phyloP scores from a whole-genome alignment of 2,797 vertebrate genomes.

The Nasua narica region DNA sequence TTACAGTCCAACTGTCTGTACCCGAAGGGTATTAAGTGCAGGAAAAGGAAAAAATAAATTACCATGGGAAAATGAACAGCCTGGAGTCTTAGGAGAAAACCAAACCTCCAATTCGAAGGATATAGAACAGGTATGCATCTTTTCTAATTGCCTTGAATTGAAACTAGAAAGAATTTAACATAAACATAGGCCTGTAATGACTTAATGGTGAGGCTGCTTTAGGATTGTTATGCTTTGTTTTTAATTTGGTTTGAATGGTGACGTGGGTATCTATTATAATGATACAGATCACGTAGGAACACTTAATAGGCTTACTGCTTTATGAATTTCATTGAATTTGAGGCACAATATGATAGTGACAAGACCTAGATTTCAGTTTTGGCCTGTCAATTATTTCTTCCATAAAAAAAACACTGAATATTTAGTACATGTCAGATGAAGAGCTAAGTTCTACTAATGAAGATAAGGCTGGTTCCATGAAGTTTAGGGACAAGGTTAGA shows the following conservation, averaged over 20 bases:
- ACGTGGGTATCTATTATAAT: not conserved
- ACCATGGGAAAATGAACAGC: slow-evolving; percentile 90
- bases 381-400: not conserved
- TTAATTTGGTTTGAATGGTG: slow-evolving; percentile 4
- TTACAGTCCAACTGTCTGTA: slow-evolving; percentile 79
- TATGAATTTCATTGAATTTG: slow-evolving; percentile 20
- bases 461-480: not conserved
- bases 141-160: slow-evolving; percentile 36
- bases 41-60: slow-evolving; percentile 94
- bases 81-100: slow-evolving; percentile 78
- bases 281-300: not conserved
- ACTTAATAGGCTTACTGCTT: not conserved
- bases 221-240: not conserved
- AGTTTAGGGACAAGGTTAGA: not conserved
- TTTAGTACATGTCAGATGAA: not conserved
- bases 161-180: slow-evolving; percentile 15
- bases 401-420: not conserved
- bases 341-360: not conserved
- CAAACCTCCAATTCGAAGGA: slow-evolving; percentile 73
- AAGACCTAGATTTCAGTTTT: slow-evolving; percentile 10
- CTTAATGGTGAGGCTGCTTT: not conserved
- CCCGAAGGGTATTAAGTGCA: slow-evolving; percentile 91
- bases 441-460: not conserved
- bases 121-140: slow-evolving; percentile 79
- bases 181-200: not conserved